These are phyloP conservation scores for zebrafish (Danio rerio) DNA, from an alignment of 2,113 vertebrate genomes.

Conservation along the genomic window GRCz12tu NC_133180.1:36942001-36942500, in stretches of 20 bases:
- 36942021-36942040: no score
- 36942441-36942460: slow-evolving; percentile 38
- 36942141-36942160: background rate
- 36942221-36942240: slow-evolving; percentile 4
- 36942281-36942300: background rate
- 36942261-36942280: slow-evolving; percentile 24
- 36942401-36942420: slow-evolving; percentile 27
- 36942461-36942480: slow-evolving; percentile 21
- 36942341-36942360: slow-evolving; percentile 39
- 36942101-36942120: no score
- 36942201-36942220: slow-evolving; percentile 1
- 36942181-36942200: background rate
- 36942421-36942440: slow-evolving; percentile 20
- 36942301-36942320: slow-evolving; percentile 18
- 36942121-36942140: no score
- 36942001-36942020: no score
- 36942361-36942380: slow-evolving; percentile 46
- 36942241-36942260: slow-evolving; percentile 17
- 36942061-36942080: no score
- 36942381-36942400: slow-evolving; percentile 29
- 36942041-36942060: no score
- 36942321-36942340: slow-evolving; percentile 22
- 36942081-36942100: no score
- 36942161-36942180: background rate
- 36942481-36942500: slow-evolving; percentile 1